phyloP scores from a whole-genome alignment of 2,797 vertebrate species.

The Ambastaia sidthimunki region DNA sequence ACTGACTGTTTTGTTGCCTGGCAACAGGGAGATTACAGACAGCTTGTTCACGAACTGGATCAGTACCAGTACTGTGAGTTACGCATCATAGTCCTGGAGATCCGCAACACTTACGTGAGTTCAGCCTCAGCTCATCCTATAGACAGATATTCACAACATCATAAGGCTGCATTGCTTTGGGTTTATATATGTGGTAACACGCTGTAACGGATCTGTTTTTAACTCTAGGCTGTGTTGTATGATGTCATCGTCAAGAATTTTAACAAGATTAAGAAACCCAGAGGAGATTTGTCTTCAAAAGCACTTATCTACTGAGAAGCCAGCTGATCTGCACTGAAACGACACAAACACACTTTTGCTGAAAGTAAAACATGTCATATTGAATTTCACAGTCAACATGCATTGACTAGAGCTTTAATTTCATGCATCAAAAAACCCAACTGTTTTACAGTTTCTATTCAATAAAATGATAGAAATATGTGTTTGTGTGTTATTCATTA shows the following conservation, averaged over 20 bases:
- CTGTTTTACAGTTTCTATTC: slow-evolving; percentile 64
- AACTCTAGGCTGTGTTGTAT: slow-evolving; percentile 83
- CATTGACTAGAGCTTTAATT: slow-evolving; percentile 18
- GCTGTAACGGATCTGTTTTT: slow-evolving; percentile 20
- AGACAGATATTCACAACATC: slow-evolving; percentile 4
- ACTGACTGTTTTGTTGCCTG: background rate
- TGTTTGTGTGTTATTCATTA: background rate
- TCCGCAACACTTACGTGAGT: slow-evolving; percentile 86
- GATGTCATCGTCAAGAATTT: slow-evolving; percentile 91
- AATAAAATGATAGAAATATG: slow-evolving; percentile 69
- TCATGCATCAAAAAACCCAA: slow-evolving; percentile 53
- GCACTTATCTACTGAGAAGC: slow-evolving; percentile 87
- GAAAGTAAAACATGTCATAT: slow-evolving; percentile 54
- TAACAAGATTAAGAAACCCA: slow-evolving; percentile 91
- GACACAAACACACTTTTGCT: slow-evolving; percentile 47
- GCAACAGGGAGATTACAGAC: slow-evolving; percentile 86
- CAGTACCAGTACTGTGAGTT: slow-evolving; percentile 86
- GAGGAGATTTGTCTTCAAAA: slow-evolving; percentile 82
- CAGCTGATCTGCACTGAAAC: background rate
- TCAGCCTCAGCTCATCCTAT: background rate
- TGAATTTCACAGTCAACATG: slow-evolving; percentile 51
- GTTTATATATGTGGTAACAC: background rate
- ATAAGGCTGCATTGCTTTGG: too few species aligned
- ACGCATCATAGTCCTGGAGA: slow-evolving; percentile 84
- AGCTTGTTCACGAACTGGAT: slow-evolving; percentile 89